Evolutionary conservation across 2,888 invertebrate species (phyloP).

Genomic region (Myopa testacea): DNA sequence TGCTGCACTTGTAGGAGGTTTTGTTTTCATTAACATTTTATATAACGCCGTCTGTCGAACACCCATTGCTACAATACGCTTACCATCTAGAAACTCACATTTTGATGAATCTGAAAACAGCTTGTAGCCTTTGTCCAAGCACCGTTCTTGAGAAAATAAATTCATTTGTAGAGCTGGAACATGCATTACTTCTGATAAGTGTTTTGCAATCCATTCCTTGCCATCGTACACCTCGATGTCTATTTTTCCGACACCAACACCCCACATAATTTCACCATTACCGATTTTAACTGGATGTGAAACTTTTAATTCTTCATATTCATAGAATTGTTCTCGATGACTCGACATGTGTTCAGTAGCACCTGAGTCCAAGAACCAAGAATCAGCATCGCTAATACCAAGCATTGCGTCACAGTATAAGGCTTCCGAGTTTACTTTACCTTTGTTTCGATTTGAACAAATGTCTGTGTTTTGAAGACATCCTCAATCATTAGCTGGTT

Average conservation of each 20-base stretch:
- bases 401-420: constrained; percentile 24
- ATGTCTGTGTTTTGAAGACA: constrained; percentile 19
- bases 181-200: constrained; percentile 21
- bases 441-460: too few species aligned
- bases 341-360: constrained; percentile 47
- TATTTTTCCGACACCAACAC: constrained; percentile 43
- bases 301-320: constrained; percentile 28
- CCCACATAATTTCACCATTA: constrained; percentile 35
- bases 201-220: background rate
- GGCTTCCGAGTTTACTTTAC: constrained; percentile 17
- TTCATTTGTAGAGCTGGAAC: constrained; percentile 44
- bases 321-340: constrained; percentile 25
- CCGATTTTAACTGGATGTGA: constrained; percentile 33
- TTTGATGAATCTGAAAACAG: constrained; percentile 36
- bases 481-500: constrained; percentile 26
- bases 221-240: constrained; percentile 43
- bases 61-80: constrained; percentile 37
- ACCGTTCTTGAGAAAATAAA: constrained; percentile 29
- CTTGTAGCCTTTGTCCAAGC: constrained; percentile 28
- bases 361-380: constrained; percentile 46
- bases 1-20: constrained; percentile 44
- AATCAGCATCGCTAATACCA: constrained; percentile 1
- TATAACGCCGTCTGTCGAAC: constrained; percentile 30
- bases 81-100: constrained; percentile 37
- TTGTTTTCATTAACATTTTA: constrained; percentile 34